Conservation (phyloP, 2,888 invertebrate genomes). For the Therioaphis trifolii region DNA sequence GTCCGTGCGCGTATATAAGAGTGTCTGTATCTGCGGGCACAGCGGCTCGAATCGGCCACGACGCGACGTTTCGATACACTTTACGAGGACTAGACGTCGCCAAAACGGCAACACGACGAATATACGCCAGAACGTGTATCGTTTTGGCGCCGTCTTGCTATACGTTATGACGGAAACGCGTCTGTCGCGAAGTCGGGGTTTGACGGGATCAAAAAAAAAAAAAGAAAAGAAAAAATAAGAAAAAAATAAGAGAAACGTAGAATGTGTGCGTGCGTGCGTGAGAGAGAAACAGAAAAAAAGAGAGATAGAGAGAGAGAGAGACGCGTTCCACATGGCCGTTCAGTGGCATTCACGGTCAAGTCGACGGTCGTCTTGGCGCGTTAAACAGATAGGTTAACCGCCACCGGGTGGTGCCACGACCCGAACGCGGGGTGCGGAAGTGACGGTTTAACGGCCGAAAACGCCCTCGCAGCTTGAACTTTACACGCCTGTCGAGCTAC, state of each 20-base stretch:
- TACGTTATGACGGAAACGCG: too few species aligned
- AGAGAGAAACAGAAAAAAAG: too few species aligned
- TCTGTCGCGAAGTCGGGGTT: too few species aligned
- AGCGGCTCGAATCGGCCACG: background rate
- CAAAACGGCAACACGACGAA: background rate
- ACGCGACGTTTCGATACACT: background rate
- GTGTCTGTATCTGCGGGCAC: too few species aligned
- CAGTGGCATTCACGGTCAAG: background rate
- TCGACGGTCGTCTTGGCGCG: background rate
- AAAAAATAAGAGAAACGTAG: too few species aligned
- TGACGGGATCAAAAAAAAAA: too few species aligned
- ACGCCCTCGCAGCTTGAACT: conserved; percentile 55
- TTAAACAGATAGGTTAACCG: background rate
- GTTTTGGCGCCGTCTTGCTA: background rate
- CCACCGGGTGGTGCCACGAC: background rate
- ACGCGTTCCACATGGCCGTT: background rate
- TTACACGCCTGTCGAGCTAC: conserved; percentile 36
- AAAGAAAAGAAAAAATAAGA: too few species aligned
- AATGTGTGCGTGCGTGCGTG: too few species aligned
- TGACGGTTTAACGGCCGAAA: conserved; percentile 33
- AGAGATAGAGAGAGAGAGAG: too few species aligned
- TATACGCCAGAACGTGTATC: background rate
- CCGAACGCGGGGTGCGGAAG: background rate
- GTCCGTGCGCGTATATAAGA: too few species aligned
- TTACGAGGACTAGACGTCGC: background rate